Percentiles rank a stretch among this genome's conserved stretches.
phyloP scores from a whole-genome alignment of 2,113 vertebrate genomes.

The Takifugu flavidus region DNA sequence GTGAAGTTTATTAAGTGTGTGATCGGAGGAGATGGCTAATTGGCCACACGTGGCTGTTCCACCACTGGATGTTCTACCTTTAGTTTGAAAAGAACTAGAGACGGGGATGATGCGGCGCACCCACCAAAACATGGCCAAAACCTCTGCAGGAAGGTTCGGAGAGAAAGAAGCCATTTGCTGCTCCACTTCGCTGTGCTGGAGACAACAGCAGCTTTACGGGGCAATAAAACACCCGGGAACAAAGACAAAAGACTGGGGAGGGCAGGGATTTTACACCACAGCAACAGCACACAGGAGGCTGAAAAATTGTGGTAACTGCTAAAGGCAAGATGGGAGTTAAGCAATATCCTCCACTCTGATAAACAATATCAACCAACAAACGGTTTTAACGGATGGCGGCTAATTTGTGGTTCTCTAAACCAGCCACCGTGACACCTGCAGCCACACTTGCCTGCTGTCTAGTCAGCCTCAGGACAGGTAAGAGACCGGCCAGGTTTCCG shows the following conservation, averaged over 20 bases:
- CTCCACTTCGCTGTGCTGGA: slow-evolving; percentile 4
- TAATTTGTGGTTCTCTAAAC: no score
- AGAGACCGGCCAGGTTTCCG: slow-evolving; percentile 23
- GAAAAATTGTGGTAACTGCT: no score
- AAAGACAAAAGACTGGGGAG: neutral
- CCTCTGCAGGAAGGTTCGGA: neutral
- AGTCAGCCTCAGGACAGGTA: slow-evolving; percentile 22
- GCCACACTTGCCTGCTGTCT: slow-evolving; percentile 24
- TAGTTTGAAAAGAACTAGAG: neutral
- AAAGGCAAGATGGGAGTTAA: no score
- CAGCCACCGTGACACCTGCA: slow-evolving; percentile 16
- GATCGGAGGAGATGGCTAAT: neutral
- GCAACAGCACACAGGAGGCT: neutral
- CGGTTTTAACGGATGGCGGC: no score
- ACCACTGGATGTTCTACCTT: neutral
- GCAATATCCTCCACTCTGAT: no score
- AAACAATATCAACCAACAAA: no score
- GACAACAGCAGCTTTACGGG: neutral
- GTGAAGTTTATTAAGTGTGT: neutral
- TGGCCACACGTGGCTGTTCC: neutral
- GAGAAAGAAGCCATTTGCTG: slow-evolving; percentile 9
- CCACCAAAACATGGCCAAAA: no score
- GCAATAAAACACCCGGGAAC: neutral
- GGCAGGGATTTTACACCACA: neutral
- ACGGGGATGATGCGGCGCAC: neutral